These are phyloP conservation scores for Colistium nudipinnis DNA, from an alignment of 2,113 vertebrate species.

Conservation along the genomic window DNA sequence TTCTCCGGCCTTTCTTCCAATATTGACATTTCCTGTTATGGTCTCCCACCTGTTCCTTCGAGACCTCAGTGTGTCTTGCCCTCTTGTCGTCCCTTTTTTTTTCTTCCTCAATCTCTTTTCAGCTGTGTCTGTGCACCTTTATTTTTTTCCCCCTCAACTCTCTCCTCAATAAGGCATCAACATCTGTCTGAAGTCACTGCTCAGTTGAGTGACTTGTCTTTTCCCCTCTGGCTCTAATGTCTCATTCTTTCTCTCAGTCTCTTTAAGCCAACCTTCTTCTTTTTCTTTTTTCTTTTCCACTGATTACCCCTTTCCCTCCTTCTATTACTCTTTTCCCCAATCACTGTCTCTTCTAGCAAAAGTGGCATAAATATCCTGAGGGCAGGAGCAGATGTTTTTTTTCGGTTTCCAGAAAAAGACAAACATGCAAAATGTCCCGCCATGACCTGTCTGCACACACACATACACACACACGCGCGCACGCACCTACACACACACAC, in stretches of 20 bases:
- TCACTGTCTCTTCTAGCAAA: constrained; percentile 14
- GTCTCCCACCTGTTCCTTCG: constrained; percentile 11
- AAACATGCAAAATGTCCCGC: constrained; percentile 31
- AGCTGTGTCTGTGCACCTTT: not conserved
- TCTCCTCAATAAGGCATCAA: constrained; percentile 13
- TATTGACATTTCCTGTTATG: constrained; percentile 51
- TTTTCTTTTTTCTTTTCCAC: not conserved
- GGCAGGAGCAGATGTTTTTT: constrained; percentile 46
- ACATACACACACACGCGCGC: constrained; percentile 23
- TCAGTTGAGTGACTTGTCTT: constrained; percentile 16
- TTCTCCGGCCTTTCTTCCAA: constrained; percentile 12
- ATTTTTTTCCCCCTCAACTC: not conserved
- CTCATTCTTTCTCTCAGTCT: not conserved
- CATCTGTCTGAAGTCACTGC: not conserved
- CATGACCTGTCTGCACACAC: constrained; percentile 21
- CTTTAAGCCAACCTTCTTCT: not conserved
- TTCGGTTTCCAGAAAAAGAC: constrained; percentile 38
- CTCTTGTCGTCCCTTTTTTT: constrained; percentile 22
- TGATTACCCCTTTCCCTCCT: constrained; percentile 17
- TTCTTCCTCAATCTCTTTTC: constrained; percentile 9
- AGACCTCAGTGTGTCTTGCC: constrained; percentile 10
- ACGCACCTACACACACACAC: constrained; percentile 16
- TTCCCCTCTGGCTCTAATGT: not conserved
- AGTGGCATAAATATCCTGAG: constrained; percentile 44
- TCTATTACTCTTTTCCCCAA: constrained; percentile 1